phyloP scores from a whole-genome alignment of 2,888 invertebrate genomes.

The Monochamus alternatus region DNA sequence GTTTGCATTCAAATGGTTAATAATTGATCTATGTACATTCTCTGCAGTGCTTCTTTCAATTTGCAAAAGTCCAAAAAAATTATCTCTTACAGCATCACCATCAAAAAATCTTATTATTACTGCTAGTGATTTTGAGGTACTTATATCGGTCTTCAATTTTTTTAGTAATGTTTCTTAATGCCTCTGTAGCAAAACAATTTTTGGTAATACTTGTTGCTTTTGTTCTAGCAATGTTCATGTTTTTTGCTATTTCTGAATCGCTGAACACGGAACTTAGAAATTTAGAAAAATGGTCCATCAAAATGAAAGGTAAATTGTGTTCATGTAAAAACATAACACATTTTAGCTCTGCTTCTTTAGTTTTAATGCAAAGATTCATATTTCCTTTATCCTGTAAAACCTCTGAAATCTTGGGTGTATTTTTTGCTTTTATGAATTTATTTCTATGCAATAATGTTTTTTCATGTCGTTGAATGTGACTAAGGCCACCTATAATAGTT shows the following conservation, averaged over 20 bases:
- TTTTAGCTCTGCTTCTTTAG: slow-evolving; percentile 42
- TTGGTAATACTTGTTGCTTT: slow-evolving; percentile 46
- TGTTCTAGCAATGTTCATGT: slow-evolving; percentile 47
- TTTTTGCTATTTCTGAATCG: slow-evolving; percentile 51
- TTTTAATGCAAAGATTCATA: background rate
- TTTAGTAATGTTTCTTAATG: slow-evolving; percentile 13
- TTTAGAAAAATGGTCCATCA: slow-evolving; percentile 51
- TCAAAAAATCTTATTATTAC: slow-evolving; percentile 46
- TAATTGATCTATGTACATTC: slow-evolving; percentile 18
- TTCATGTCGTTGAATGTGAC: background rate
- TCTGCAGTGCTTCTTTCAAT: slow-evolving; percentile 11
- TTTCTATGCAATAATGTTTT: background rate
- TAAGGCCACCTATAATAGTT: background rate
- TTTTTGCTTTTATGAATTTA: background rate
- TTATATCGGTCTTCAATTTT: slow-evolving; percentile 52
- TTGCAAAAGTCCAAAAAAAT: slow-evolving; percentile 34
- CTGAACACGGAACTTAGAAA: slow-evolving; percentile 40
- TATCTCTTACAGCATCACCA: background rate
- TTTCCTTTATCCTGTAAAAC: too few relatives aligned
- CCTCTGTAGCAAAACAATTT: slow-evolving; percentile 42
- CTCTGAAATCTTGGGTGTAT: background rate
- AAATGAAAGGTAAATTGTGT: slow-evolving; percentile 50
- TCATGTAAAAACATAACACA: slow-evolving; percentile 48
- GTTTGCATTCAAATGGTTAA: background rate
- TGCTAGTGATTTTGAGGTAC: slow-evolving; percentile 47